A percentile compares a stretch with the other conserved stretches of the same genome.
phyloP scores from a whole-genome alignment of 2,888 invertebrate species.

The Ptycholaimellus sp. region DNA sequence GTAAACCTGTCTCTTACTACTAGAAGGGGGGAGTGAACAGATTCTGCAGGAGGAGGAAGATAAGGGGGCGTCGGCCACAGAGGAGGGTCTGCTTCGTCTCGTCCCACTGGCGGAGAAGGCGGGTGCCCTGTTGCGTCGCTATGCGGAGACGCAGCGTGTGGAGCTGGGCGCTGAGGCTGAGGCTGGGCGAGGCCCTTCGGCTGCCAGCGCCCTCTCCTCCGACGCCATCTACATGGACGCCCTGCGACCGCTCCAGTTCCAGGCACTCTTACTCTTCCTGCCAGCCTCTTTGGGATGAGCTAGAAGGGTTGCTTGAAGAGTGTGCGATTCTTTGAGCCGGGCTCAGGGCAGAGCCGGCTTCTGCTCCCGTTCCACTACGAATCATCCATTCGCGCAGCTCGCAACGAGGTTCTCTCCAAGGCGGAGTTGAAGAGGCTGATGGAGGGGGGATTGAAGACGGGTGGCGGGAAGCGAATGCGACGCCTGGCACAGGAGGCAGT shows the following conservation, averaged over 20 bases:
- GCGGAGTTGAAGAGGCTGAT: not conserved
- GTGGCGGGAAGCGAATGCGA: not conserved
- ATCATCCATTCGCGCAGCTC: conserved; percentile 39
- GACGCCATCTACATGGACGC: conserved; percentile 56
- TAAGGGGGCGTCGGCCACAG: too few relatives aligned
- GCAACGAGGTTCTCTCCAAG: conserved; percentile 1
- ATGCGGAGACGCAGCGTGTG: conserved; percentile 6
- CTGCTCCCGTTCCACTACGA: conserved; percentile 69
- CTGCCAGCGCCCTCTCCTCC: too few relatives aligned
- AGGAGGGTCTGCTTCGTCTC: too few relatives aligned
- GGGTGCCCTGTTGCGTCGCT: not conserved
- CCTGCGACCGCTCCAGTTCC: conserved; percentile 68
- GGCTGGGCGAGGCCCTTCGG: not conserved
- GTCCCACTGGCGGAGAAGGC: too few relatives aligned
- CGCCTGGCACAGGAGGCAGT: conserved; percentile 49
- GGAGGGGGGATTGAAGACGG: not conserved
- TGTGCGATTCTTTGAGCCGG: too few relatives aligned
- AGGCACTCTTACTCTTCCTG: too few relatives aligned
- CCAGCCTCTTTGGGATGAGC: too few relatives aligned
- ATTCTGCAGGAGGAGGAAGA: not conserved
- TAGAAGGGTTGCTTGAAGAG: too few relatives aligned
- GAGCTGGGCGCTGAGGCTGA: conserved; percentile 1
- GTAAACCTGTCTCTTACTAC: too few relatives aligned
- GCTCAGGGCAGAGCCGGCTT: too few relatives aligned
- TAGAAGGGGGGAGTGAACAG: too few relatives aligned